Base-by-base conservation (phyloP, 2,797 vertebrate genomes). In the Phaenicophaeus curvirostris region DNA sequence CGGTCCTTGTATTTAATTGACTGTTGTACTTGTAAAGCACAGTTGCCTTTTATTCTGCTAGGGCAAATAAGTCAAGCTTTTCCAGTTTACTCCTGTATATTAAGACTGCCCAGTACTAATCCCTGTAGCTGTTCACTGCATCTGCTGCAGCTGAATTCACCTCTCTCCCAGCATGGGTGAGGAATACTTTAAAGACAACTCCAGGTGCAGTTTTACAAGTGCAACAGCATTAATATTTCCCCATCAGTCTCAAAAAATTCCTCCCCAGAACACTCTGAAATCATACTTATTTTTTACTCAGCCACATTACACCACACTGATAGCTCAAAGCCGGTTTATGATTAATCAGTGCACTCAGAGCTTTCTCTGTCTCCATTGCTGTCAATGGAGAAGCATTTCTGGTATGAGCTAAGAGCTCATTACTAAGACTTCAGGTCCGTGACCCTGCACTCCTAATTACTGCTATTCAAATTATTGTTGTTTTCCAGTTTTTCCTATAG, bases 101-200 rank as follows among this genome's bases (percentile, higher is more conserved):
- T n/a, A 30, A 44, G 41, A 59, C 39, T 55, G 51, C 48, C 35
- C 62, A 33, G 15, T 72, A 51, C 62, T 88, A 81, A 87, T 88
- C n/a, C 50, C 76, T 41, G n/a, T 30, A 77, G 68, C 68, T 2
- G 0, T 73, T 61, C 15, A 9, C 37, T 59, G 58, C 93, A 95
- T 73, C 91, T 94, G 95, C 85, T 86, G 79, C 95, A 91, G 85
- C 69, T 93, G 83, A 82, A 81, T 55, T 51, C 51, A 17, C 74
- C 67, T 33, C 19, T n/a, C 58, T 59, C 84, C 71, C 50, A 83
- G 15, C 55, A 51, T 1, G 50, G 68, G 50, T 86, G 62, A 72
- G 1, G 1, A 58, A 15, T 42, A 74, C 35, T 76, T 25, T 59
- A 62, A 88, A 66, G 30, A 23, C 66, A 58, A 76, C 74, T 50